Conservation (phyloP, 2,113 vertebrate species). For the Coptodon bakossiorum region DNA sequence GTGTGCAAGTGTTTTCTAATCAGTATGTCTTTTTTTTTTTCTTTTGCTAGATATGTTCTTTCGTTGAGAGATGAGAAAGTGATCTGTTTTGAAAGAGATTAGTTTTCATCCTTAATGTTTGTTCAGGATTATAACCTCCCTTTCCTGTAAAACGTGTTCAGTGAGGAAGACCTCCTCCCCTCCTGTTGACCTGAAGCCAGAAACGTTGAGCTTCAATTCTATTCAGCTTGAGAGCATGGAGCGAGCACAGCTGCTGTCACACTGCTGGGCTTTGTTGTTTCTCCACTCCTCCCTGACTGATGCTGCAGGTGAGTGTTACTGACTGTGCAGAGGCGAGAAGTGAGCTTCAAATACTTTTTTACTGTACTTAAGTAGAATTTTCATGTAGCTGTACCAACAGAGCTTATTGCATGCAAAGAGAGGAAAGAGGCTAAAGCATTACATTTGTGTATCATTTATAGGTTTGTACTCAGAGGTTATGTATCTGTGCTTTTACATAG, state of each 20-base stretch:
- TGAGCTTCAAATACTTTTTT: rapidly evolving
- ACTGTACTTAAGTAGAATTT: not conserved
- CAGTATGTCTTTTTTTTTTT: not conserved
- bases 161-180: not conserved
- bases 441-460: not conserved
- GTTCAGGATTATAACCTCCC: not conserved
- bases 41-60: not conserved
- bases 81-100: not conserved
- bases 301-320: not conserved
- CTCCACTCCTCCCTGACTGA: not conserved
- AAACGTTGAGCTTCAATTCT: not conserved
- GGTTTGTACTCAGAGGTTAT: rapidly evolving
- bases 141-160: not conserved
- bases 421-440: not conserved
- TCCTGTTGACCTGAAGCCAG: not conserved
- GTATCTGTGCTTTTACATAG: not conserved
- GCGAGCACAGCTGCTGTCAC: not conserved
- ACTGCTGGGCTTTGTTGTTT: not conserved
- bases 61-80: not conserved
- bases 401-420: not conserved
- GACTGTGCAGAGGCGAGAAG: not conserved
- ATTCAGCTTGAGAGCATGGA: not conserved
- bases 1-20: not conserved
- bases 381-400: rapidly evolving
- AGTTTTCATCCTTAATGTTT: not conserved